Percentiles rank a stretch among this genome's conserved stretches.
Conservation (phyloP, 2,888 invertebrate species). For the Petrophora chlorosata region DNA sequence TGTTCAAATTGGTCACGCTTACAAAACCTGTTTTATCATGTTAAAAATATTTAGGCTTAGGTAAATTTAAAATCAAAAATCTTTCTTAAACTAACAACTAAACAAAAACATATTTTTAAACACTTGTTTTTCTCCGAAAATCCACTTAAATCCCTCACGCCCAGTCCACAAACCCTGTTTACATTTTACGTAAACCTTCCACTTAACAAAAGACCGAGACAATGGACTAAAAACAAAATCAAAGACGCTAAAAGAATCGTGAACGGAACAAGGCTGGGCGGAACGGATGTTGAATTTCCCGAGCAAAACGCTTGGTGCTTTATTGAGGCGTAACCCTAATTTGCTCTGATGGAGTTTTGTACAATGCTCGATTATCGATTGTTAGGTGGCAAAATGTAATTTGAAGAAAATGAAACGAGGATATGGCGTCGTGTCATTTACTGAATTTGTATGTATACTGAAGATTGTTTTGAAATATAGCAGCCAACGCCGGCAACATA, state of each 20-base stretch:
- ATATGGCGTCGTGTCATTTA: not conserved
- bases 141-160: constrained; percentile 3
- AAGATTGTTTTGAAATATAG: too few species aligned
- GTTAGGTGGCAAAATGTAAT: not conserved
- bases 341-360: constrained; percentile 50
- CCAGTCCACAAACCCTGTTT: constrained; percentile 15
- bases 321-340: constrained; percentile 53
- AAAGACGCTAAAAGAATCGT: constrained; percentile 29
- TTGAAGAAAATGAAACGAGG: not conserved
- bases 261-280: constrained; percentile 34
- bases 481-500: too few species aligned
- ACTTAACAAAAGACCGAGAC: constrained; percentile 30
- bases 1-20: too few species aligned
- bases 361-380: constrained; percentile 35
- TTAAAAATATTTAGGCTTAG: not conserved
- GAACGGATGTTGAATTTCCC: constrained; percentile 63
- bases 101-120: not conserved
- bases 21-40: too few species aligned
- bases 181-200: constrained; percentile 19
- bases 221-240: constrained; percentile 27
- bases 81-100: not conserved
- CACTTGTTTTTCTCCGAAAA: not conserved
- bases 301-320: constrained; percentile 48
- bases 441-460: too few species aligned
- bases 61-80: not conserved